phyloP scores from a whole-genome alignment of 2,113 vertebrate genomes.

The Pedionomus torquatus region DNA sequence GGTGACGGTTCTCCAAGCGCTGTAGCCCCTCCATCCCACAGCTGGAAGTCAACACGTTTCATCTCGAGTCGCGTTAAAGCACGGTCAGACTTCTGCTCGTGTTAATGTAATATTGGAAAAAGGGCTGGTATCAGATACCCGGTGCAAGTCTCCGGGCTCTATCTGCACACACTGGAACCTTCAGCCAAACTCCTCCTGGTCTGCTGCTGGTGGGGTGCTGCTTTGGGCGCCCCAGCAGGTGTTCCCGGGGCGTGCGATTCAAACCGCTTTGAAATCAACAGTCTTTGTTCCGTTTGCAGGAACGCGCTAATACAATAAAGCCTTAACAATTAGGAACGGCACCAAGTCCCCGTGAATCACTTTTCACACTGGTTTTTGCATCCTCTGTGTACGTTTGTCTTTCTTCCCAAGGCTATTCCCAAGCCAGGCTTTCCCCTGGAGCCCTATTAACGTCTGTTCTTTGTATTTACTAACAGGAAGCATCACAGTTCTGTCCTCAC shows the following conservation, averaged over 20 bases:
- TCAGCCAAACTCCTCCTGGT: background rate
- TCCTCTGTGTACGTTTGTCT: slow-evolving; percentile 39
- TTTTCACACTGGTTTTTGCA: slow-evolving; percentile 41
- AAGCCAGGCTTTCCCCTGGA: slow-evolving; percentile 64
- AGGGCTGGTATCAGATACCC: background rate
- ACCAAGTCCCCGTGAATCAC: slow-evolving; percentile 35
- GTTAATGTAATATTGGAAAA: background rate
- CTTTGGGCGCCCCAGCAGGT: background rate
- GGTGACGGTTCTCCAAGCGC: background rate
- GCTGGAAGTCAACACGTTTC: background rate
- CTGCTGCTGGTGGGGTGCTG: background rate
- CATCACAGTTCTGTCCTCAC: slow-evolving; percentile 38
- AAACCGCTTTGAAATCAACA: background rate
- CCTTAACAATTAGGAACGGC: slow-evolving; percentile 38
- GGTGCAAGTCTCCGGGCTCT: background rate
- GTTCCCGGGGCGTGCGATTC: background rate
- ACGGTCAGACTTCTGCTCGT: rapidly evolving
- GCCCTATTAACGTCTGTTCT: slow-evolving; percentile 69
- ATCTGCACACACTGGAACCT: background rate
- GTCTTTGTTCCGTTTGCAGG: slow-evolving; percentile 30
- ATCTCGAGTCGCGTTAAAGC: background rate
- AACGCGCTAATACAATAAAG: background rate
- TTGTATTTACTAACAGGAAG: slow-evolving; percentile 78
- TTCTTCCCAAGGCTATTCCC: slow-evolving; percentile 68
- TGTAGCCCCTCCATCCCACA: background rate